A percentile compares a stretch with the other conserved stretches of the same genome.
These are phyloP conservation scores for Cyprinodon tularosa DNA, from an alignment of 2,113 vertebrate genomes.

Conservation along the genomic window DNA sequence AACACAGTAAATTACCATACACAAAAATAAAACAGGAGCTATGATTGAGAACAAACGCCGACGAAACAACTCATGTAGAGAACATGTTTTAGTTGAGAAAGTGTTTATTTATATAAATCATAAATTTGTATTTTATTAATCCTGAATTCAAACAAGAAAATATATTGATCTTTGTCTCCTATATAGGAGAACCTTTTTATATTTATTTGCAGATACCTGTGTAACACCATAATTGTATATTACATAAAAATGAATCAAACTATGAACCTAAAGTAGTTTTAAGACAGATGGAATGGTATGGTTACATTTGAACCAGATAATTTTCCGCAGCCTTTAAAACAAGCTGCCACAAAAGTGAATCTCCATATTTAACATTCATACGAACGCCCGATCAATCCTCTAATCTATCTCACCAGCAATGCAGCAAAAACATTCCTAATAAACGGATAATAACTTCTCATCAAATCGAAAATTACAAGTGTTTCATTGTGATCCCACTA, in stretches of 20 bases:
- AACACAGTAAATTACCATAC: too few relatives aligned
- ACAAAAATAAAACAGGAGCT: too few relatives aligned
- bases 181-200: too few relatives aligned
- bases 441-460: conserved; percentile 6
- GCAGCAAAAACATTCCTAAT: neutral
- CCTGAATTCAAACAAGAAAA: too few relatives aligned
- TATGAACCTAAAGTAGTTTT: too few relatives aligned
- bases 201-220: neutral
- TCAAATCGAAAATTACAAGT: conserved; percentile 22
- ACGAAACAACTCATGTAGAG: too few relatives aligned
- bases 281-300: neutral
- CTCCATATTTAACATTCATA: neutral
- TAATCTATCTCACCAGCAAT: conserved; percentile 1
- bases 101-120: neutral
- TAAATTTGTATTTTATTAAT: too few relatives aligned
- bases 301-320: neutral
- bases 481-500: neutral
- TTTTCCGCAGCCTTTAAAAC: neutral
- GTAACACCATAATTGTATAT: neutral
- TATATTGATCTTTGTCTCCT: too few relatives aligned
- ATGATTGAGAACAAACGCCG: too few relatives aligned
- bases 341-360: neutral
- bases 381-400: neutral
- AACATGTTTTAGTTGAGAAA: neutral
- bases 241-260: neutral